phyloP scores from a whole-genome alignment of 2,113 vertebrate genomes.

The Myodes glareolus region DNA sequence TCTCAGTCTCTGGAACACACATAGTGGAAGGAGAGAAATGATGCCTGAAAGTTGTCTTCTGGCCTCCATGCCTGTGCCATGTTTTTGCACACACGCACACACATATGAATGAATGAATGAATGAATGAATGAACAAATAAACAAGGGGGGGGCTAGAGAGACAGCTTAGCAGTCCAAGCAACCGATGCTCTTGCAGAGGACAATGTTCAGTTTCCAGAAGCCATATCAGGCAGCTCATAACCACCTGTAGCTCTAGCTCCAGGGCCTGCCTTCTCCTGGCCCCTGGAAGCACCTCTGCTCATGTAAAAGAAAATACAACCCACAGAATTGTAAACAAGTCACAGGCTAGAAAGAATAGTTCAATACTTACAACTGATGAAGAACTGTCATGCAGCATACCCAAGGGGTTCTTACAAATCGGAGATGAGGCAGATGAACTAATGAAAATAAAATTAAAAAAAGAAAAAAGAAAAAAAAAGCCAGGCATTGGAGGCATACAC shows the following conservation, averaged over 20 bases:
- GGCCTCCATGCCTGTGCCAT: neutral
- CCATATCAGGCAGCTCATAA: neutral
- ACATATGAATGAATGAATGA: no score
- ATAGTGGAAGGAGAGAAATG: neutral
- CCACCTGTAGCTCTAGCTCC: neutral
- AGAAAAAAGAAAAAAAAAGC: no score
- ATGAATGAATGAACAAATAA: no score
- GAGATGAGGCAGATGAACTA: neutral
- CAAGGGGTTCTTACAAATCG: conserved; percentile 20
- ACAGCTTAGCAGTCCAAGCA: neutral
- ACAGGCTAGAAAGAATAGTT: neutral
- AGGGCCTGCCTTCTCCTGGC: no score
- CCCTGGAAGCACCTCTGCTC: neutral
- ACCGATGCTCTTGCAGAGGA: neutral
- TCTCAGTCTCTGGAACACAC: neutral
- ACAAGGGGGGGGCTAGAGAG: neutral
- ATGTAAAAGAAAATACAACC: neutral
- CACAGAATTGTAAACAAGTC: neutral
- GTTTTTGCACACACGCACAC: no score
- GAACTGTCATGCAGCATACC: neutral
- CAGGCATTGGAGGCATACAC: no score
- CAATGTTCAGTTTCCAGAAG: neutral
- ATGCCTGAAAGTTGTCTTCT: neutral
- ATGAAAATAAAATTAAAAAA: neutral
- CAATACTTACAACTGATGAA: conserved; percentile 8